These are phyloP conservation scores for Crotalus tigris DNA, from an alignment of 2,113 vertebrate species.

Conservation along the genomic window DNA sequence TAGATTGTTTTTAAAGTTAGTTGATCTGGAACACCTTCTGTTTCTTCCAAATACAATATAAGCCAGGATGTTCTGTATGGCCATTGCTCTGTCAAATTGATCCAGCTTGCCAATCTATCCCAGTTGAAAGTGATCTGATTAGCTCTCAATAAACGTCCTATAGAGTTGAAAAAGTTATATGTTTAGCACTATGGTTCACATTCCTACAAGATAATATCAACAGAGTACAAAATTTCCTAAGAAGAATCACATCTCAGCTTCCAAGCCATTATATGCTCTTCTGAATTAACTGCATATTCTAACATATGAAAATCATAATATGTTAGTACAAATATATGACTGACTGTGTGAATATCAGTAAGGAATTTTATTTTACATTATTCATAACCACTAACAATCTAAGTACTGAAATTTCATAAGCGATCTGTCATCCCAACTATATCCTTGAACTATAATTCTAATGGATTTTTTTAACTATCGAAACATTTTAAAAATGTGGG, in stretches of 20 bases:
- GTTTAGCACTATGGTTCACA: background rate
- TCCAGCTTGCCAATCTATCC: conserved; percentile 97
- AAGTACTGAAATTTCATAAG: background rate
- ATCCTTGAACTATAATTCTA: background rate
- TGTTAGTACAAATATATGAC: background rate
- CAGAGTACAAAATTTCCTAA: background rate
- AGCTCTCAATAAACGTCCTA: conserved; percentile 88
- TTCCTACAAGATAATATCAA: background rate
- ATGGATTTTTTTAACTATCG: background rate
- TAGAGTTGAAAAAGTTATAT: background rate
- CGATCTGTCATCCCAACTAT: background rate
- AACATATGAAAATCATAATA: background rate
- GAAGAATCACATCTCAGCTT: background rate
- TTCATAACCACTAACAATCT: background rate
- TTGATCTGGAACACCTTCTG: conserved; percentile 86
- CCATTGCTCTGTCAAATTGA: conserved; percentile 98
- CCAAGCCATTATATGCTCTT: background rate
- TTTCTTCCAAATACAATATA: conserved; percentile 93
- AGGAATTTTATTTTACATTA: background rate
- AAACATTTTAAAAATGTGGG: background rate
- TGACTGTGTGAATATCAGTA: background rate
- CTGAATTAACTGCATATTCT: background rate
- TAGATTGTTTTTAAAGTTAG: conserved; percentile 90
- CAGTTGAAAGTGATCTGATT: conserved; percentile 97
- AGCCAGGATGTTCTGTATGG: conserved; percentile 97